These are phyloP conservation scores for Adelges cooleyi DNA, from an alignment of 1,140 invertebrate species.

Conservation along the genomic window DNA sequence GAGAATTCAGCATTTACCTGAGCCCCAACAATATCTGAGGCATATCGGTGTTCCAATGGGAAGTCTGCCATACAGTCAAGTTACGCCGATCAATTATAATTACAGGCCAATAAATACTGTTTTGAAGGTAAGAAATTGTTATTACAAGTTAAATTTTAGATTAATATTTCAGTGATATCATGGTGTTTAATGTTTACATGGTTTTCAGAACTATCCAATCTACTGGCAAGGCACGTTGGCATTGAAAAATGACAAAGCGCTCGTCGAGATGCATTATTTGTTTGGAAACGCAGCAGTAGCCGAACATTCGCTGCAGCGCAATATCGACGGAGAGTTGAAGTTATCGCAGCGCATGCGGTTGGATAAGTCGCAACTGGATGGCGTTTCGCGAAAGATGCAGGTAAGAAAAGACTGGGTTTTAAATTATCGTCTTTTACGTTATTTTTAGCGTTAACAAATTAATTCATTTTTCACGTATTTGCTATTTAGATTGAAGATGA, in stretches of 20 bases:
- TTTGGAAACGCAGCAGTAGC: conserved; percentile 83
- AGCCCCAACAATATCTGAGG: background rate
- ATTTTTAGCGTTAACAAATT: too few species aligned
- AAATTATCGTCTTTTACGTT: too few species aligned
- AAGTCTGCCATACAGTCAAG: conserved; percentile 12
- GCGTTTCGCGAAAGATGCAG: conserved; percentile 91
- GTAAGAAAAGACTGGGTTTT: conserved; percentile 44
- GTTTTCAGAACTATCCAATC: conserved; percentile 68
- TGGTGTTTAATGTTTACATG: too few species aligned
- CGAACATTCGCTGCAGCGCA: conserved; percentile 63
- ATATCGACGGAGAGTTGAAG: conserved; percentile 65
- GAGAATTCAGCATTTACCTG: background rate
- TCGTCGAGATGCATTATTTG: conserved; percentile 96
- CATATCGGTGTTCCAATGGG: conserved; percentile 4
- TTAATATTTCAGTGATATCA: too few species aligned
- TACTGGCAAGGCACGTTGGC: conserved; percentile 94
- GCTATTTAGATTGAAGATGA: conserved; percentile 73
- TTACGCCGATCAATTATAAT: conserved; percentile 2
- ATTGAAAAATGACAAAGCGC: conserved; percentile 89
- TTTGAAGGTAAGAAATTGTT: background rate
- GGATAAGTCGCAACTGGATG: conserved; percentile 86
- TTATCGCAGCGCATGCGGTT: conserved; percentile 94
- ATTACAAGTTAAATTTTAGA: too few species aligned
- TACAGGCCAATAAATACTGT: conserved; percentile 3
- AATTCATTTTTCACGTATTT: background rate